Percentiles rank a stretch among this genome's conserved stretches.
Evolutionary conservation across 1,140 invertebrate genomes (phyloP).

Genomic region (Eueides isabella): DNA sequence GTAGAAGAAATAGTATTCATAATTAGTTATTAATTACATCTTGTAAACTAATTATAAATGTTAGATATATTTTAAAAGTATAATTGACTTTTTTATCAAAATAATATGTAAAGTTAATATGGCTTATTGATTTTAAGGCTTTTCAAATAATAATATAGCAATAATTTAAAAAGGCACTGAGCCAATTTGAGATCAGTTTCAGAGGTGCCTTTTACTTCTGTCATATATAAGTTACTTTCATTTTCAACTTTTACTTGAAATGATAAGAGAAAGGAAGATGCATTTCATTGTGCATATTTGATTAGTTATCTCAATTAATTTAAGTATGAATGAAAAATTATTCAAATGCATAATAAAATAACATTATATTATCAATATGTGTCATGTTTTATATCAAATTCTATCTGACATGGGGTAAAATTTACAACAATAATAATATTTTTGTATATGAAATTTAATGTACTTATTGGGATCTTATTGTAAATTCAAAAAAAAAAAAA

Average conservation of each 20-base stretch:
- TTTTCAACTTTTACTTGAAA: slow-evolving; percentile 53
- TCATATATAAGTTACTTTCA: slow-evolving; percentile 53
- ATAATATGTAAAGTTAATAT: neutral
- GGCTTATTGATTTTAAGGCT: neutral
- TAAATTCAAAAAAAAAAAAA: neutral
- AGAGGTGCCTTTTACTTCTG: slow-evolving; percentile 52
- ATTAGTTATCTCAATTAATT: slow-evolving; percentile 13
- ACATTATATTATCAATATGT: slow-evolving; percentile 4
- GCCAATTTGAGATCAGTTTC: slow-evolving; percentile 32
- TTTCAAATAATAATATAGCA: neutral
- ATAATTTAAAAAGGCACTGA: neutral
- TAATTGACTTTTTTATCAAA: neutral
- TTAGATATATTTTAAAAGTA: neutral
- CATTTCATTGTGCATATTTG: slow-evolving; percentile 40
- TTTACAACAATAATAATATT: neutral
- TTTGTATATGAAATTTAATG: neutral
- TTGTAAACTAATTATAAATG: neutral
- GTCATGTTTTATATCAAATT: neutral
- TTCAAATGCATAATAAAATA: neutral
- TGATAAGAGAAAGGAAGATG: slow-evolving; percentile 54
- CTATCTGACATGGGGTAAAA: neutral
- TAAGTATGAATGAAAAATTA: neutral
- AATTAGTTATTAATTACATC: neutral
- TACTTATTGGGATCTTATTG: neutral
- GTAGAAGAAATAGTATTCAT: neutral